Evolutionary conservation across 2,113 vertebrate genomes (phyloP).

Genomic region (Egretta garzetta): DNA sequence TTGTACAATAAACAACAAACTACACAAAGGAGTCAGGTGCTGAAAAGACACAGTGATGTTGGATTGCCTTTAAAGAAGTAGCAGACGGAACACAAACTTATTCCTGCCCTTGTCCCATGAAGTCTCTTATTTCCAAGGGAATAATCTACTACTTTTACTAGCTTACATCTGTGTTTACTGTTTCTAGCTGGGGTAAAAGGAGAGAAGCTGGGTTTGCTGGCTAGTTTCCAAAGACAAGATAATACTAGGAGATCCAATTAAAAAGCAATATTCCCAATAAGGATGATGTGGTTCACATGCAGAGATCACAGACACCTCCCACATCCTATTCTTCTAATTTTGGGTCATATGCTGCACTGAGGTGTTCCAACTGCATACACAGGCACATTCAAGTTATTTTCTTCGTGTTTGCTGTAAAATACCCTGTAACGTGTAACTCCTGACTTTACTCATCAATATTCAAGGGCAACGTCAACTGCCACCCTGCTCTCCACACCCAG

Average conservation of each 20-base stretch:
- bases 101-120: background rate
- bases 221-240: background rate
- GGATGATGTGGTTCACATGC: background rate
- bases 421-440: background rate
- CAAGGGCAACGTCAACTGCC: background rate
- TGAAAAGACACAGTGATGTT: background rate
- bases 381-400: background rate
- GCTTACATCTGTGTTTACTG: background rate
- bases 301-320: background rate
- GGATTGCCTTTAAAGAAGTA: background rate
- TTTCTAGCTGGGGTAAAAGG: background rate
- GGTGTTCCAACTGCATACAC: background rate
- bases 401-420: background rate
- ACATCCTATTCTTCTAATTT: background rate
- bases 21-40: background rate
- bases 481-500: background rate
- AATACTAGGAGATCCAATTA: background rate
- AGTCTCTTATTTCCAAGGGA: background rate
- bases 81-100: background rate
- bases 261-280: background rate
- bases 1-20: background rate
- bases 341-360: background rate
- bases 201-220: background rate
- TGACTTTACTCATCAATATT: background rate
- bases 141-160: background rate